These are phyloP conservation scores for Philopotamus ludificatus DNA, from an alignment of 1,140 invertebrate genomes.

Conservation along the genomic window DNA sequence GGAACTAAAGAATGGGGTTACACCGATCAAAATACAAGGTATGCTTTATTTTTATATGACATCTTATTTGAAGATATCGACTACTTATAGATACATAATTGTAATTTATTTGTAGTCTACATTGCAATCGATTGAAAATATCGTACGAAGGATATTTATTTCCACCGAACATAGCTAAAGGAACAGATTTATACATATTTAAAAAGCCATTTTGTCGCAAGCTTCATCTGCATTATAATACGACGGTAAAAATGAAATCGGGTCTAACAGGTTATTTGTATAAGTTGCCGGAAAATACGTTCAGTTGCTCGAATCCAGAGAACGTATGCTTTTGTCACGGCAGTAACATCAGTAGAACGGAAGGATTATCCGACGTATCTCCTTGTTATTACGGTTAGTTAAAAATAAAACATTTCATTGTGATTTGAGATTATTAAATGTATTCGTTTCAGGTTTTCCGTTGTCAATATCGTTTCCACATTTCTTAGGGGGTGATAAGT, in stretches of 20 bases:
- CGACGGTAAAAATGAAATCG: constrained; percentile 43
- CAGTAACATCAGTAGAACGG: constrained; percentile 56
- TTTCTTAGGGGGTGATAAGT: constrained; percentile 69
- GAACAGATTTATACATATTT: constrained; percentile 59
- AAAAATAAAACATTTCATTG: constrained; percentile 17
- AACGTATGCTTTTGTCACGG: constrained; percentile 64
- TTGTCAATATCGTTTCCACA: constrained; percentile 76
- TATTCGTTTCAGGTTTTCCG: constrained; percentile 59
- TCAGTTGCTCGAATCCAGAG: constrained; percentile 59
- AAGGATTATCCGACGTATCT: constrained; percentile 64
- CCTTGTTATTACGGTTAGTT: constrained; percentile 73
- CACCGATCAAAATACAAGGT: constrained; percentile 34
- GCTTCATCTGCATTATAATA: constrained; percentile 57
- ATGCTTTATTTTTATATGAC: no score
- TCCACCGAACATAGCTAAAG: constrained; percentile 56
- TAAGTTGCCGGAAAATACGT: constrained; percentile 55
- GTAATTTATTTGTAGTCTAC: constrained; percentile 43
- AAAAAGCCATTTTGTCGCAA: constrained; percentile 68
- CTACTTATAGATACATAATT: no score
- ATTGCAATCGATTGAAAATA: constrained; percentile 60
- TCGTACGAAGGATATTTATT: constrained; percentile 64
- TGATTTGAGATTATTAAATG: background rate
- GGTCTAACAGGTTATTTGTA: constrained; percentile 54
- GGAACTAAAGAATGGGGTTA: constrained; percentile 64
- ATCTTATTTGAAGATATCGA: no score